Evolutionary conservation across 2,888 invertebrate genomes (phyloP).

Genomic region (Drosophila melanosoma): DNA sequence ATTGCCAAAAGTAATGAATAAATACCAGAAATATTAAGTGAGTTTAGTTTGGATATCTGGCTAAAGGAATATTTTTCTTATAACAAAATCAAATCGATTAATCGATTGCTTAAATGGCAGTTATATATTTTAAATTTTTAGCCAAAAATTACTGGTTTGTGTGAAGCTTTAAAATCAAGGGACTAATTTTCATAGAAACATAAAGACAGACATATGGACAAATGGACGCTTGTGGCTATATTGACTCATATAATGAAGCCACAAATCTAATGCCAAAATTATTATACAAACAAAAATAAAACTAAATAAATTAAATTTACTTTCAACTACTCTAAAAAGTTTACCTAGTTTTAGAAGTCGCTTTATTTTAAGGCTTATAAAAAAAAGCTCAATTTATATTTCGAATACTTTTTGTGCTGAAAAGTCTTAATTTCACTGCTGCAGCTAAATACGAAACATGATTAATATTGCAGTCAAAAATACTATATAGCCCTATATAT

Average conservation of each 20-base stretch:
- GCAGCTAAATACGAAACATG: slow-evolving; percentile 29
- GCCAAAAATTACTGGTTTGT: too few relatives aligned
- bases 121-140: too few relatives aligned
- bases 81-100: background rate
- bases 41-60: background rate
- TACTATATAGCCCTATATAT: slow-evolving; percentile 6
- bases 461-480: slow-evolving; percentile 44
- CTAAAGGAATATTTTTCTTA: background rate
- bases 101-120: background rate
- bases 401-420: background rate
- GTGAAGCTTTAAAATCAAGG: background rate
- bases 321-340: background rate
- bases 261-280: background rate
- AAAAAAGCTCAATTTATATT: background rate
- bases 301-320: too few relatives aligned
- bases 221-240: background rate
- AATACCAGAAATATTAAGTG: background rate
- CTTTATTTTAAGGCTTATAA: background rate
- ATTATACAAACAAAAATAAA: background rate
- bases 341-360: background rate
- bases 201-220: background rate
- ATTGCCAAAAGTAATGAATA: background rate
- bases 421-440: background rate
- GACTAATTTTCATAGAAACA: background rate
- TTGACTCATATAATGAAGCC: background rate